Evolutionary conservation across 2,797 vertebrate species (phyloP), one percentile per base, ranked within the genome.

Genomic region (Brotula barbata): DNA sequence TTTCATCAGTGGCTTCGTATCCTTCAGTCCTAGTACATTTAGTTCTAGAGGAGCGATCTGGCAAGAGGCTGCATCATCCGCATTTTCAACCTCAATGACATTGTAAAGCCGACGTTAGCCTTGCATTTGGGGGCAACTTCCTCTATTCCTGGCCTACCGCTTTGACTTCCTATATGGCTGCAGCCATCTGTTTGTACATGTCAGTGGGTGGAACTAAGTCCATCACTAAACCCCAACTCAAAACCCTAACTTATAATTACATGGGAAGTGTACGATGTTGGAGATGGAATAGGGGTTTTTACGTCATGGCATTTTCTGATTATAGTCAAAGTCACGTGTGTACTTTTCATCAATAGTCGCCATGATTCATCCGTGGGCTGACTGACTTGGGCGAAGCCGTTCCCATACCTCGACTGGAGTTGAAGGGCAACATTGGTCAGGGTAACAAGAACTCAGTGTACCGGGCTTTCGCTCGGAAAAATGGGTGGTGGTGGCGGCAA

Each of bases 211-310:
- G 88, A 89, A 86, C 83, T 73, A 83, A 80, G 84, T 84, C 73
- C 80, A 90, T 89, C 78, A 81, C 78, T 74, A 56, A 79, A 68
- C 80, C 78, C 74, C 37, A 63, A 85, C 79, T 82, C 68, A 73
- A 82, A 85, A 58, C 80, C 73, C 59, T 69, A 74, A 81, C 85
- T 84, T 86, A 79, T 92, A 92, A 92, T 92, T 91, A 92, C 66
- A 87, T 53, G 58, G 85, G 75, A 84, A 77, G 72, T 78, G 78
- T 77, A 63, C 73, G 74, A 78, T 39, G 39, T 77, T 53, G 37
- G 66, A 58, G 77, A 77, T 67, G 69, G 82, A 84, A 79, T 59
- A 59, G 58, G 67, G 64, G 20, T 73, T n/a, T 83, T 82, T 87
- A 82, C 70, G 72, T 88, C 87, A 89, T 82, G 73, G 70, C 75